Base-by-base conservation (phyloP, 2,113 vertebrate genomes). In the Oxygymnocypris stewartii region DNA sequence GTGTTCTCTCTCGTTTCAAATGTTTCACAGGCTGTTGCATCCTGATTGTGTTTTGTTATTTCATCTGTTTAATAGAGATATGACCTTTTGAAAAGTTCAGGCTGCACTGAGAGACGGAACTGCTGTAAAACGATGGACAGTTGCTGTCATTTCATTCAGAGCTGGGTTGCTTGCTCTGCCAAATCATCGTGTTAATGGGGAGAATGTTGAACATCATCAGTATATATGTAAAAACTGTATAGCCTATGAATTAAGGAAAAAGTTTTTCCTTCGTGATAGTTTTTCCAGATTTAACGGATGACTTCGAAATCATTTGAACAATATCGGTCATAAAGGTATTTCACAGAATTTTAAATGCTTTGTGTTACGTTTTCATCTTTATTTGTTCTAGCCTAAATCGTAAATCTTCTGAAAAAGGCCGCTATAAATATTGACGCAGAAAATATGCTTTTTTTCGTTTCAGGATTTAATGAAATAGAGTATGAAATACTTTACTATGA, bases 11-110 rank as follows among this genome's bases (percentile, higher is more conserved):
- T 82, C 67, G 37, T 74, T 37, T 81, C 9, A 61, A n/a, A 20
- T 59, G 35, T 47, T 74, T 59, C 77, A 28, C 80, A 79, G 40
- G 28, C 63, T n/a, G 11, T 44, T 71, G 84, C 84, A 47, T 82
- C 71, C 87, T 67, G 79, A 65, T 71, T 63, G 74, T 47, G 82
- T 86, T 75, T 80, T 75, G 69, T 84, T 87, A 63, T 84, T 84
- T 77, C 37, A 85, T 74, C 88, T 84, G 88, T 84, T 88, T 77
- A 47, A 63, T 87, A 87, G 80, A 82, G 25, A 82, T 14, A 9
- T 87, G 88, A 89, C 88, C 88, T 89, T 89, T 88, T 71, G 8
- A 77, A 88, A 89, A 87, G 88, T 81, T 83, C 88, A 87, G 47
- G 20, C 57, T 80, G 82, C 65, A 31, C 54, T n/a, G 40, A 80